Evolutionary conservation across 2,888 invertebrate species (phyloP).

Genomic region (Andrena bucephala): DNA sequence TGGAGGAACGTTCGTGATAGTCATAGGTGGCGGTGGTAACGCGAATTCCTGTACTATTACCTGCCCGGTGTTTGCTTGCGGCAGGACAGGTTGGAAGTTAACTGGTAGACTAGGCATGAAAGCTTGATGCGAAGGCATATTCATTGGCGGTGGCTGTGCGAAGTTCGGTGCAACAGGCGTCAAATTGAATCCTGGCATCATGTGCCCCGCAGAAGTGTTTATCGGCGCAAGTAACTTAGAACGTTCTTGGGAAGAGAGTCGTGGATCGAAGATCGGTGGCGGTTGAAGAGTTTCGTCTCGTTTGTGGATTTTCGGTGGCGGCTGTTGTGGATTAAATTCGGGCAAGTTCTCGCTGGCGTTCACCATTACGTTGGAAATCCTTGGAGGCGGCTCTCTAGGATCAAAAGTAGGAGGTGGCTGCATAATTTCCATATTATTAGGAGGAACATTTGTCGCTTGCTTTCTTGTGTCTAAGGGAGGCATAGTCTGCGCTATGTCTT

Average conservation of each 20-base stretch:
- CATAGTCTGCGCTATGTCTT: slow-evolving; percentile 31
- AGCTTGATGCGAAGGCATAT: slow-evolving; percentile 23
- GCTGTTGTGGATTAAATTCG: slow-evolving; percentile 59
- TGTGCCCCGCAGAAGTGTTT: slow-evolving; percentile 15
- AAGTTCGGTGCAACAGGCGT: slow-evolving; percentile 23
- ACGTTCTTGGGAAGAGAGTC: slow-evolving; percentile 42
- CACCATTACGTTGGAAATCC: slow-evolving; percentile 6
- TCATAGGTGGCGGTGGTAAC: slow-evolving; percentile 47
- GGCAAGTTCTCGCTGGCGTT: slow-evolving; percentile 33
- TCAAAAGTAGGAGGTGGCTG: slow-evolving; percentile 73
- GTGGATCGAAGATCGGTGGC: slow-evolving; percentile 47
- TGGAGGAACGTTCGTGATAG: slow-evolving; percentile 23
- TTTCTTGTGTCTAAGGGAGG: slow-evolving; percentile 17
- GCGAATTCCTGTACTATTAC: slow-evolving; percentile 29
- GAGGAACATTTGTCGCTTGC: slow-evolving; percentile 8
- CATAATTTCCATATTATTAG: slow-evolving; percentile 52
- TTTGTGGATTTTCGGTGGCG: slow-evolving; percentile 52
- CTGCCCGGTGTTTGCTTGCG: slow-evolving; percentile 17
- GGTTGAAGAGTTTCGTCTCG: slow-evolving; percentile 39
- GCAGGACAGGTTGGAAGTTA: slow-evolving; percentile 39
- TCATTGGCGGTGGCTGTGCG: slow-evolving; percentile 29
- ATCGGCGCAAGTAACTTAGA: slow-evolving; percentile 36
- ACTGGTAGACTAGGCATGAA: slow-evolving; percentile 38
- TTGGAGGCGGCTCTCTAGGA: slow-evolving; percentile 62
- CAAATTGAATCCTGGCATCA: slow-evolving; percentile 34